phyloP scores from a whole-genome alignment of 2,888 invertebrate species.

The Euproctis similis region DNA sequence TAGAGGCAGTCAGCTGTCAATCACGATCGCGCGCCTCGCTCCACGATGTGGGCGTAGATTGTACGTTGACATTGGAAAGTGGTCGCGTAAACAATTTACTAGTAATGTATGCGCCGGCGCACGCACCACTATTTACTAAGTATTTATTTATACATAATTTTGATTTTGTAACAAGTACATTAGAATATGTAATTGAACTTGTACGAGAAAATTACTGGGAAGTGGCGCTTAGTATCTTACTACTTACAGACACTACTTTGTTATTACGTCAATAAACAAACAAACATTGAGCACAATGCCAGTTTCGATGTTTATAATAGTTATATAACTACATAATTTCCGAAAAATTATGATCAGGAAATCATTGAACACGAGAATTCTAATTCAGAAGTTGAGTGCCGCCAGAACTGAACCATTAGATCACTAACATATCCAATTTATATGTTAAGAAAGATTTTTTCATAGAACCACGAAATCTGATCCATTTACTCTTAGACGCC shows the following conservation, averaged over 20 bases:
- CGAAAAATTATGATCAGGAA: no score
- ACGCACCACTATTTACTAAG: slow-evolving; percentile 5
- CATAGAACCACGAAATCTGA: slow-evolving; percentile 10
- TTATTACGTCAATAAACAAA: no score
- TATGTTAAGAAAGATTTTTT: slow-evolving; percentile 3
- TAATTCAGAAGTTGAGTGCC: no score
- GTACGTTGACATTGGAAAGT: slow-evolving; percentile 61
- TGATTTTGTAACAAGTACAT: slow-evolving; percentile 5
- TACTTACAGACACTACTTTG: no score
- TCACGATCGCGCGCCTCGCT: slow-evolving; percentile 39
- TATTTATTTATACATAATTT: slow-evolving; percentile 9
- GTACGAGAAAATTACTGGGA: no score
- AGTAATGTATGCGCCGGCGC: slow-evolving; percentile 29
- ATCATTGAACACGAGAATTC: no score
- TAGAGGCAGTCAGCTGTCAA: slow-evolving; percentile 46
- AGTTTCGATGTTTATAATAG: no score
- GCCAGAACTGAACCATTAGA: no score
- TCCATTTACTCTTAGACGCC: slow-evolving; percentile 6
- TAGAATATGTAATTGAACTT: slow-evolving; percentile 2
- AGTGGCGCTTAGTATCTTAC: no score
- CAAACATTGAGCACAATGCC: no score
- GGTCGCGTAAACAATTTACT: slow-evolving; percentile 36
- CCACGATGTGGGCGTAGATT: slow-evolving; percentile 48
- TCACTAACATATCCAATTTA: background rate
- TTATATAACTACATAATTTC: no score